phyloP scores from a whole-genome alignment of 1,140 invertebrate genomes.

The Radopholus similis region DNA sequence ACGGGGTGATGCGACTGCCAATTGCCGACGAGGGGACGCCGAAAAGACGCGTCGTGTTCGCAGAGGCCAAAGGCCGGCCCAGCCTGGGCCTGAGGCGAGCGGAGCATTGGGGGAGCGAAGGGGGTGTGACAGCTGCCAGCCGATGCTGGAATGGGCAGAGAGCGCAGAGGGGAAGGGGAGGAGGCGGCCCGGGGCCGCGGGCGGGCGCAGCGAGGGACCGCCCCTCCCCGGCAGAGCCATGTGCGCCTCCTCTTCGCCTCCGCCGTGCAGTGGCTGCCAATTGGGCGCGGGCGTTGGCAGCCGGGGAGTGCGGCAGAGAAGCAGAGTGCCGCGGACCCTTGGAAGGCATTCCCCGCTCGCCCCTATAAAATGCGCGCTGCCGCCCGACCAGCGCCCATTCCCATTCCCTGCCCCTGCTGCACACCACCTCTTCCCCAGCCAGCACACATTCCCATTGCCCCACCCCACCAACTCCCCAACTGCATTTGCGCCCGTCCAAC shows the following conservation, averaged over 20 bases:
- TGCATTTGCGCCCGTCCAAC: neutral
- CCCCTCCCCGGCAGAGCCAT: neutral
- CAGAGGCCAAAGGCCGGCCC: neutral
- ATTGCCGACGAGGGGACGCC: too few species aligned
- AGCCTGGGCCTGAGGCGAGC: neutral
- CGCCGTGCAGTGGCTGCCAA: neutral
- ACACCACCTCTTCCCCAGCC: neutral
- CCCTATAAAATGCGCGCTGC: constrained; percentile 1
- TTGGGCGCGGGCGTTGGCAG: too few species aligned
- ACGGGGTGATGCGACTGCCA: too few species aligned
- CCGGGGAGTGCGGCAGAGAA: too few species aligned
- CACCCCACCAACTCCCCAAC: neutral
- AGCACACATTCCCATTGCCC: neutral
- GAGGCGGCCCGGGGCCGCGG: neutral
- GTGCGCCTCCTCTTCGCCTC: neutral
- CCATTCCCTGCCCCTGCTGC: neutral
- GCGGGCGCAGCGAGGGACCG: neutral
- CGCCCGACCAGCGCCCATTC: neutral
- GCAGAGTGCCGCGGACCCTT: too few species aligned
- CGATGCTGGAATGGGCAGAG: neutral
- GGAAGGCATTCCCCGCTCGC: neutral
- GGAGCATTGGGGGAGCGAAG: neutral
- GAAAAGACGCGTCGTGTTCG: too few species aligned
- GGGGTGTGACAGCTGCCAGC: neutral
- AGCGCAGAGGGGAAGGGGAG: neutral